Percentiles rank a stretch among this genome's conserved stretches.
These are phyloP conservation scores for Ichneumoninae sp. DNA, from an alignment of 2,888 invertebrate species.

Conservation along the genomic window DNA sequence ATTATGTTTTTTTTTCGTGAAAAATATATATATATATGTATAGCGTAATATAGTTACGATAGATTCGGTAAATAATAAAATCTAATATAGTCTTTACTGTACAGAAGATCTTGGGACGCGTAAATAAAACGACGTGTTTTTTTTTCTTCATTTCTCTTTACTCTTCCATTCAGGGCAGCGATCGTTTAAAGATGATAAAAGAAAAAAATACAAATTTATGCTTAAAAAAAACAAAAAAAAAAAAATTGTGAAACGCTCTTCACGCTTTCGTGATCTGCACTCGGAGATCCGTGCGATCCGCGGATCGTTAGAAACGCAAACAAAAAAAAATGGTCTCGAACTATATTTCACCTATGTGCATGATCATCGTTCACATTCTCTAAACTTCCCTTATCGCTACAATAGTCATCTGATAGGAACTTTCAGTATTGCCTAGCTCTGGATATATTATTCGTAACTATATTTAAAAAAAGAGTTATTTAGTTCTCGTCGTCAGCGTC, in stretches of 20 bases:
- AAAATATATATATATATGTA: conserved; percentile 44
- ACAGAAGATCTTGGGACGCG: conserved; percentile 75
- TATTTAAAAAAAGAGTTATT: conserved; percentile 67
- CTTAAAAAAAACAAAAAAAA: conserved; percentile 55
- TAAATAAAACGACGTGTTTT: conserved; percentile 65
- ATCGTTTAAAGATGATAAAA: conserved; percentile 40
- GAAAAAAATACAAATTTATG: conserved; percentile 45
- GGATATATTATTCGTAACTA: conserved; percentile 82
- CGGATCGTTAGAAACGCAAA: conserved; percentile 32
- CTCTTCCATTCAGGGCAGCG: conserved; percentile 66
- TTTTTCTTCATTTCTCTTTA: conserved; percentile 35
- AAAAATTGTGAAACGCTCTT: conserved; percentile 9
- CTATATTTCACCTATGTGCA: conserved; percentile 60
- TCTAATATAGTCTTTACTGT: conserved; percentile 80
- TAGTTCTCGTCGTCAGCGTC: conserved; percentile 56
- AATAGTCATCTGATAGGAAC: conserved; percentile 84
- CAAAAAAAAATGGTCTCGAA: conserved; percentile 45
- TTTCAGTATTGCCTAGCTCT: conserved; percentile 84
- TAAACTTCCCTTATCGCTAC: conserved; percentile 72
- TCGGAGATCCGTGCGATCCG: not conserved
- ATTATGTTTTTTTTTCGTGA: not conserved
- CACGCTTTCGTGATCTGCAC: conserved; percentile 35
- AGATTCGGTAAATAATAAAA: conserved; percentile 65
- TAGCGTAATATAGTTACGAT: conserved; percentile 59
- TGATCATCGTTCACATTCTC: conserved; percentile 60